Evolutionary conservation across 2,888 invertebrate genomes (phyloP).

Genomic region (Boloria selene): DNA sequence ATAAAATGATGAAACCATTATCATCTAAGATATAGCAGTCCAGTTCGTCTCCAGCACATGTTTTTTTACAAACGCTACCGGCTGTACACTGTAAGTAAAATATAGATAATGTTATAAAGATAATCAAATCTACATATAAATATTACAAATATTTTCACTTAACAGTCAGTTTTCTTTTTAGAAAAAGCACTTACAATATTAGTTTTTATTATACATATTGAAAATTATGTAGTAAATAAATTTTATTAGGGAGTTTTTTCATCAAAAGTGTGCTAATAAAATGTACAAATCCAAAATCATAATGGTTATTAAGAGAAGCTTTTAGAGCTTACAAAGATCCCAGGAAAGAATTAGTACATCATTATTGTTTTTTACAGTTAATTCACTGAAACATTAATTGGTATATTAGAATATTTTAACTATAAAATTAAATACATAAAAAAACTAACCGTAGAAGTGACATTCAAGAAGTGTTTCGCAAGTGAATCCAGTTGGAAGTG

Average conservation of each 20-base stretch:
- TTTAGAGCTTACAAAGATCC: too few species aligned
- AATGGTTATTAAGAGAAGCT: too few species aligned
- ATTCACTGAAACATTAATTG: too few species aligned
- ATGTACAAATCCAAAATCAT: too few species aligned
- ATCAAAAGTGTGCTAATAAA: too few species aligned
- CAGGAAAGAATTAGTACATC: too few species aligned
- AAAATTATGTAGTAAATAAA: too few species aligned
- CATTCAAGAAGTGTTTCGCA: constrained; percentile 92
- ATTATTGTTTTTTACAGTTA: too few species aligned
- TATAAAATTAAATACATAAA: neutral
- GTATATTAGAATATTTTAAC: too few species aligned
- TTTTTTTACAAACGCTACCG: constrained; percentile 88
- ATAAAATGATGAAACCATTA: constrained; percentile 96
- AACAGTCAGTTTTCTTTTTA: too few species aligned
- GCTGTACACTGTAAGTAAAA: constrained; percentile 84
- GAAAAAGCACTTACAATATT: neutral
- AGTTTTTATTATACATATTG: neutral
- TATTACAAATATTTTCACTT: too few species aligned
- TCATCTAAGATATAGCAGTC: constrained; percentile 97
- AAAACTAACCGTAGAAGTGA: constrained; percentile 89
- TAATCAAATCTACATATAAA: neutral
- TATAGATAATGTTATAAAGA: constrained; percentile 2
- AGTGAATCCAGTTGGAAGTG: constrained; percentile 93
- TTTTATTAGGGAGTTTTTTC: too few species aligned
- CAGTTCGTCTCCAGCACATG: constrained; percentile 92